phyloP scores from a whole-genome alignment of 37 sponge, comb jelly and placozoan genomes.

The Agelas oroides region DNA sequence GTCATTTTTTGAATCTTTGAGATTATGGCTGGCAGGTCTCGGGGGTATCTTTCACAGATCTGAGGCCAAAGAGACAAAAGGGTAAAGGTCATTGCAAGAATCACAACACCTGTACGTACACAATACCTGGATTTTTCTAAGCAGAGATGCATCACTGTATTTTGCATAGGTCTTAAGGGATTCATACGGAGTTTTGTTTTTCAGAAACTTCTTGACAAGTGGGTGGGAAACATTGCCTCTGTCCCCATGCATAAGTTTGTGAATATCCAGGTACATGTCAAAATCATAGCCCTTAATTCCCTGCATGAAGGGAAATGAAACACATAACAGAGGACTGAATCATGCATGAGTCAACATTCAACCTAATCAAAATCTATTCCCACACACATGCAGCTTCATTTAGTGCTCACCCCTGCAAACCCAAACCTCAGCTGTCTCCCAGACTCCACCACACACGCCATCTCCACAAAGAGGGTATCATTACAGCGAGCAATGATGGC shows the following conservation, averaged over 20 bases:
- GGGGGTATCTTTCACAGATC: background rate
- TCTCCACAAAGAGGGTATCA: conserved; percentile 15
- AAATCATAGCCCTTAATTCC: too few relatives aligned
- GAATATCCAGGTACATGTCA: conserved; percentile 16
- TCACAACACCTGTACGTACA: too few relatives aligned
- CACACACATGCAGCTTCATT: too few relatives aligned
- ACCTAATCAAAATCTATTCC: too few relatives aligned
- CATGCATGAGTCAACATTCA: too few relatives aligned
- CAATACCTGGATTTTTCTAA: background rate
- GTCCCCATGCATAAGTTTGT: conserved; percentile 5
- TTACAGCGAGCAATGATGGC: conserved; percentile 49
- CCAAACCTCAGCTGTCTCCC: background rate
- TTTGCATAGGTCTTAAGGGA: background rate
- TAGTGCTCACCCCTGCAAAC: conserved; percentile 42
- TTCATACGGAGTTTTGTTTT: background rate
- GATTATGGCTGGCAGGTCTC: background rate
- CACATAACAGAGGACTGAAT: too few relatives aligned
- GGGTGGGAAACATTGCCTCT: background rate
- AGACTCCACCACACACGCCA: conserved; percentile 5
- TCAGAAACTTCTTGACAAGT: background rate
- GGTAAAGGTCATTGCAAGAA: too few relatives aligned
- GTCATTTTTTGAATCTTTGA: background rate
- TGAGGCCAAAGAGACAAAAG: too few relatives aligned
- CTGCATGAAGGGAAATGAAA: too few relatives aligned
- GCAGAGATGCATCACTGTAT: background rate